These are phyloP conservation scores for Megaustenia siamemsis DNA, from an alignment of 2,888 invertebrate genomes.

Conservation along the genomic window DNA sequence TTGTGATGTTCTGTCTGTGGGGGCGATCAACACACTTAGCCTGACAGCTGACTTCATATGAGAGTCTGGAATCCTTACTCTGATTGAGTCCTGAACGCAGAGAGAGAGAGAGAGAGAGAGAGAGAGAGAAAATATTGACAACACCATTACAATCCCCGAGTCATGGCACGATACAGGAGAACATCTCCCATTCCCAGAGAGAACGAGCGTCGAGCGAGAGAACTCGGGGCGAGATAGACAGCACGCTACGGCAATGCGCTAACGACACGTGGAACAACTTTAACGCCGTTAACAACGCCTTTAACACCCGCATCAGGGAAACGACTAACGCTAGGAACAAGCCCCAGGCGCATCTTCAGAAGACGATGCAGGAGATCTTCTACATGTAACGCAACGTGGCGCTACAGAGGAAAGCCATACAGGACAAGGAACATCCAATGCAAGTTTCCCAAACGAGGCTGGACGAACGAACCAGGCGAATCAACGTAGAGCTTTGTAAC, in stretches of 20 bases:
- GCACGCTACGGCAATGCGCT: conserved; percentile 76
- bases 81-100: too few relatives aligned
- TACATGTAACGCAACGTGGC: conserved; percentile 94
- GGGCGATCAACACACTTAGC: too few relatives aligned
- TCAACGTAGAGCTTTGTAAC: conserved; percentile 93
- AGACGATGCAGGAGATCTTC: conserved; percentile 94
- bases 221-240: conserved; percentile 79
- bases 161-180: conserved; percentile 80
- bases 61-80: too few relatives aligned
- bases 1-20: too few relatives aligned
- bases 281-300: conserved; percentile 79
- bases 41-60: too few relatives aligned
- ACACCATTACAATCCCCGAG: conserved; percentile 86
- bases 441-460: conserved; percentile 88
- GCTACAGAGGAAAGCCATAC: conserved; percentile 91
- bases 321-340: conserved; percentile 79
- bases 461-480: conserved; percentile 92
- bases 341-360: conserved; percentile 79
- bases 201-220: conserved; percentile 79
- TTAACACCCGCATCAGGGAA: conserved; percentile 79
- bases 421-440: conserved; percentile 86
- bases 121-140: too few relatives aligned
- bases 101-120: too few relatives aligned
- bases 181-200: conserved; percentile 79
- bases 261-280: conserved; percentile 81